Evolutionary conservation across 1,140 invertebrate genomes (phyloP).

Genomic region (Psilanteris sp.): DNA sequence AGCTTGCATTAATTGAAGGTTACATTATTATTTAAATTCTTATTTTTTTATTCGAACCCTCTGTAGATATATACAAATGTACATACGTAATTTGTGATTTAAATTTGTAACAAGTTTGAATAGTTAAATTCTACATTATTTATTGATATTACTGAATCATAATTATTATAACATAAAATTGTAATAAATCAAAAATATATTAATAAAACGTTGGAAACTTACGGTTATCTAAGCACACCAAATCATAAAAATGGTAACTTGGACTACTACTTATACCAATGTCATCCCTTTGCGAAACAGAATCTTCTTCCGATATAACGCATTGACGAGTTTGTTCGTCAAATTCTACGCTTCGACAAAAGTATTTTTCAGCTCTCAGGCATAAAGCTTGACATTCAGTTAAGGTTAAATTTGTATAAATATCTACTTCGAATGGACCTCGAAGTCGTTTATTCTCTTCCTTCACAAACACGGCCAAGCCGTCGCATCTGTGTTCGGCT

Average conservation of each 20-base stretch:
- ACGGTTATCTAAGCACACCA: slow-evolving; percentile 92
- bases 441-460: slow-evolving; percentile 92
- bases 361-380: slow-evolving; percentile 89
- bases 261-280: slow-evolving; percentile 89
- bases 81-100: no score
- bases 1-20: no score
- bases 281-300: slow-evolving; percentile 91
- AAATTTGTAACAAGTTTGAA: no score
- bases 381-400: slow-evolving; percentile 91
- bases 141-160: no score
- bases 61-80: slow-evolving; percentile 3
- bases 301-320: slow-evolving; percentile 93
- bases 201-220: no score
- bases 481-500: slow-evolving; percentile 92
- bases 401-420: slow-evolving; percentile 90
- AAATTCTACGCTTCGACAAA: slow-evolving; percentile 93
- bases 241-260: slow-evolving; percentile 91
- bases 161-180: no score
- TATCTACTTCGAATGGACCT: slow-evolving; percentile 92
- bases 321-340: slow-evolving; percentile 91
- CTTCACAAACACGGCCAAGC: slow-evolving; percentile 91
- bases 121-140: no score
- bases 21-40: no score
- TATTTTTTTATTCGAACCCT: no score
- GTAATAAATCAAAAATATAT: no score